Evolutionary conservation across 1,140 invertebrate genomes (phyloP).

Genomic region (Pseudachorutes palmiensis): DNA sequence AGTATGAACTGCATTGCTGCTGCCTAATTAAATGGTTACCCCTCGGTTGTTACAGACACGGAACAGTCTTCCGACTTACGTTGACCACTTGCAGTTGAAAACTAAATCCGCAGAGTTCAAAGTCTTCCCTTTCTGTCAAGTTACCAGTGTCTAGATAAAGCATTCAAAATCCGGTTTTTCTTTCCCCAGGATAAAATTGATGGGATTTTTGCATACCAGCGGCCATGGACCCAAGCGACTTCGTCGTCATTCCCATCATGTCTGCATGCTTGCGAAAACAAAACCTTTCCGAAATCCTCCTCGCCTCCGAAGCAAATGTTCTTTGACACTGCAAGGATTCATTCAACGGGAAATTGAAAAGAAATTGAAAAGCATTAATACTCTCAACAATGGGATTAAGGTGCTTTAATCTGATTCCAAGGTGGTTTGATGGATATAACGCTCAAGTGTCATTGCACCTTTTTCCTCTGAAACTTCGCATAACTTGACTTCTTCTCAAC

Average conservation of each 20-base stretch:
- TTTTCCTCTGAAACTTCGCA: background rate
- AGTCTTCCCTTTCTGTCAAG: conserved; percentile 4
- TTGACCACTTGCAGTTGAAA: background rate
- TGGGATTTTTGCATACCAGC: background rate
- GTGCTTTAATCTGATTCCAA: background rate
- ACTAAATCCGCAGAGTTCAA: conserved; percentile 11
- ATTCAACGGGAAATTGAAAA: background rate
- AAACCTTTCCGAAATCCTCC: too few relatives aligned
- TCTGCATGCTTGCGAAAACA: background rate
- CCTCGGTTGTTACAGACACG: background rate
- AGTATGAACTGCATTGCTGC: background rate
- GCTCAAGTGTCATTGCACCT: background rate
- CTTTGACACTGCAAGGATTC: background rate
- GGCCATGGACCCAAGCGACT: background rate
- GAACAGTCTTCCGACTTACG: background rate
- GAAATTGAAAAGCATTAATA: background rate
- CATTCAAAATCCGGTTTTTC: conserved; percentile 3
- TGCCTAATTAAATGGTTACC: background rate
- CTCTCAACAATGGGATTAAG: background rate
- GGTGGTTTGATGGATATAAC: background rate
- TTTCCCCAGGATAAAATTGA: background rate
- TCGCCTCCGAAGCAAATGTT: too few relatives aligned
- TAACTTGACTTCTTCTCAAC: background rate
- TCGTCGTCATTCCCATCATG: background rate
- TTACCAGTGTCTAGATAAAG: background rate